These are phyloP conservation scores for Lepidocolaptes lacrymiger DNA, from an alignment of 2,797 vertebrate genomes.

Conservation along the genomic window DNA sequence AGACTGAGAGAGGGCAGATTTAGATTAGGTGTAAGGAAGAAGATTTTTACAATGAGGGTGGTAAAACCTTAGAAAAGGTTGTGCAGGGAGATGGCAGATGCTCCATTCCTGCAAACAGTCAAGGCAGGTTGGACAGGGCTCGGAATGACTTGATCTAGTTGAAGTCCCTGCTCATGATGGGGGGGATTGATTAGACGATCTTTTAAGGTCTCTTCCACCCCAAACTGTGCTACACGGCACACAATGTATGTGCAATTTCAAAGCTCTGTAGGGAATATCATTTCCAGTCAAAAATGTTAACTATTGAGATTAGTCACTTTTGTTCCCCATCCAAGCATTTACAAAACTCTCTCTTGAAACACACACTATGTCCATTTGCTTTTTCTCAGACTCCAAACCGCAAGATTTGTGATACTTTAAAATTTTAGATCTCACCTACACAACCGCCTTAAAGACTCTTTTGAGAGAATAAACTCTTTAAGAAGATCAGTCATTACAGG, in stretches of 20 bases:
- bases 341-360: neutral
- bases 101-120: neutral
- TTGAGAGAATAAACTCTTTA: neutral
- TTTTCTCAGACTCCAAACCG: neutral
- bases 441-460: neutral
- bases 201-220: neutral
- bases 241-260: neutral
- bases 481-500: neutral
- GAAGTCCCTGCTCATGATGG: neutral
- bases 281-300: neutral
- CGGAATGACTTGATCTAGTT: no score
- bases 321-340: neutral
- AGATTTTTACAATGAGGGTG: neutral
- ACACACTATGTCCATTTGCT: neutral
- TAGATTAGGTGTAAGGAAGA: neutral
- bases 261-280: neutral
- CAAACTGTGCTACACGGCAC: neutral
- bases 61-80: neutral
- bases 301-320: neutral
- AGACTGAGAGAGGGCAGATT: neutral
- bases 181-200: neutral
- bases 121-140: rapidly evolving
- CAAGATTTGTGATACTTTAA: neutral
- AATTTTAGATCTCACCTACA: neutral
- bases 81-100: neutral